Evolutionary conservation across 2,113 vertebrate species (phyloP).

Genomic region (Eublepharis macularius): DNA sequence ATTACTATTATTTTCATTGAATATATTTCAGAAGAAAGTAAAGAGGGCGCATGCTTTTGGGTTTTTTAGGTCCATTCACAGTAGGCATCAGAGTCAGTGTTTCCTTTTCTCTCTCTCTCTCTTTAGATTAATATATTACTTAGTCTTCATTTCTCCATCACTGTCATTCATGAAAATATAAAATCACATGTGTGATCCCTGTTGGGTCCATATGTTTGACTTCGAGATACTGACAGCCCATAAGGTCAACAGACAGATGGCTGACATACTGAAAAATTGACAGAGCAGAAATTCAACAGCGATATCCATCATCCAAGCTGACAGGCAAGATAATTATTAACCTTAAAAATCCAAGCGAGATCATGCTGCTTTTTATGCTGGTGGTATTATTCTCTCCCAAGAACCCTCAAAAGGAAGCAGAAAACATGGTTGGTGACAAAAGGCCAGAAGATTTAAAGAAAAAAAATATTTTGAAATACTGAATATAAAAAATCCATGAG

Average conservation of each 20-base stretch:
- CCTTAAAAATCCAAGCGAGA: slow-evolving; percentile 10
- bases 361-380: background rate
- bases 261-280: background rate
- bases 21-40: slow-evolving; percentile 8
- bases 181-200: slow-evolving; percentile 17
- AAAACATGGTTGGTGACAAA: background rate
- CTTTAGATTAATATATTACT: background rate
- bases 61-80: background rate
- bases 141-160: slow-evolving; percentile 9
- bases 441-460: background rate
- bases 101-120: background rate
- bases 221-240: slow-evolving; percentile 23
- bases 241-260: slow-evolving; percentile 36
- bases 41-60: background rate
- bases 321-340: slow-evolving; percentile 19
- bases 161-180: slow-evolving; percentile 18
- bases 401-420: background rate
- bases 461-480: background rate
- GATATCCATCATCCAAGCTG: slow-evolving; percentile 17
- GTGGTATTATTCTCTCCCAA: background rate
- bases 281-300: background rate
- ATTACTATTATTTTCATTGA: slow-evolving; percentile 1
- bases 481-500: background rate
- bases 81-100: background rate
- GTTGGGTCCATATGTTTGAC: slow-evolving; percentile 24